These are phyloP conservation scores for Hofmannophila pseudospretella DNA, from an alignment of 2,888 invertebrate genomes.

Conservation along the genomic window DNA sequence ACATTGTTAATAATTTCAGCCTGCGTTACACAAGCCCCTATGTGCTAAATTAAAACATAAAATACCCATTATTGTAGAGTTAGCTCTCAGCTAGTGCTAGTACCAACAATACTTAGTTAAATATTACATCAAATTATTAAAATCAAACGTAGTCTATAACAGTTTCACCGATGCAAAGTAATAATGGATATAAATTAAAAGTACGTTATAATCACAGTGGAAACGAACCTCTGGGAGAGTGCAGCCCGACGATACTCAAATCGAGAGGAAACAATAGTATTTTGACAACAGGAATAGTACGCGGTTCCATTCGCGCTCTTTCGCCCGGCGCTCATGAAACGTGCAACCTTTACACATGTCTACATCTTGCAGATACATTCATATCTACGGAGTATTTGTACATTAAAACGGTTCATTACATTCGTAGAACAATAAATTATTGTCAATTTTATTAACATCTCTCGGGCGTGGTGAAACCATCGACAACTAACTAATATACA, in stretches of 20 bases:
- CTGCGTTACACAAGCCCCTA: slow-evolving; percentile 57
- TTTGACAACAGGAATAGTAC: too few species aligned
- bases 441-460: slow-evolving; percentile 23
- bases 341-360: too few species aligned
- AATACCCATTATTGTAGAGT: slow-evolving; percentile 65
- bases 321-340: too few species aligned
- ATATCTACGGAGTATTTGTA: slow-evolving; percentile 37
- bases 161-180: slow-evolving; percentile 44
- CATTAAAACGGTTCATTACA: slow-evolving; percentile 33
- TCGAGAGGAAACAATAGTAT: not conserved
- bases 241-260: not conserved
- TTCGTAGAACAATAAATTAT: slow-evolving; percentile 23
- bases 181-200: slow-evolving; percentile 27
- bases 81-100: slow-evolving; percentile 49
- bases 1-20: slow-evolving; percentile 69
- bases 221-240: slow-evolving; percentile 20
- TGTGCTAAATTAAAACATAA: slow-evolving; percentile 59
- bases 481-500: slow-evolving; percentile 41
- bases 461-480: slow-evolving; percentile 32
- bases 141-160: slow-evolving; percentile 38
- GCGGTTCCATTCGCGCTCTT: too few species aligned
- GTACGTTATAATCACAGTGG: slow-evolving; percentile 40
- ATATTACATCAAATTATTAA: slow-evolving; percentile 34
- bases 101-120: slow-evolving; percentile 41
- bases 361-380: slow-evolving; percentile 1